Evolutionary conservation across 2,888 invertebrate species (phyloP), one percentile per base, ranked within the genome.

Genomic region (Pachliopta kotzebuea): DNA sequence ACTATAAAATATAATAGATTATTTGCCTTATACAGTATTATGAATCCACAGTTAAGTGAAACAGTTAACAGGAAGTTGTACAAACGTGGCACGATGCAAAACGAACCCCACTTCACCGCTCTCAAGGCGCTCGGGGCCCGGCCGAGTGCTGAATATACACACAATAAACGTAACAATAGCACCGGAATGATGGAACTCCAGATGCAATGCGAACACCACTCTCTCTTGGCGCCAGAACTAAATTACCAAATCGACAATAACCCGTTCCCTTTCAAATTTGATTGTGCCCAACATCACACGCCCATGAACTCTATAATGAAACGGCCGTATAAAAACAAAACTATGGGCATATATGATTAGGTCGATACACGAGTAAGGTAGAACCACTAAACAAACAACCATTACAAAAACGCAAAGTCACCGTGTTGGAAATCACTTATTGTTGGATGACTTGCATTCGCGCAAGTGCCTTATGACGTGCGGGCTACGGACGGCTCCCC

Each of bases 261-360:
- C 86, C 88, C 88, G 90, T 89, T 88, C 88, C 84, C 83, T 88
- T 87, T 90, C 85, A 87, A 89, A 90, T 90, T 90, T 88, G 89
- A 90, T 90, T 85, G 90, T 85, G 86, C 80, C 87, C 81, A 86
- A 88, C 88, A 88, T 88, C 86, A 87, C 86, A 89, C 89, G 90
- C 90, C 90, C 89, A 88, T 90, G 88, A 90, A 90, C 88, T 89
- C 88, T 86, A 88, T 90, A 90, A 90, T 90, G 88, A 89, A 89
- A 89, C 85, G 81, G 79, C 81, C 77, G 75, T 86, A 90, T 86
- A 90, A 90, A 90, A 90, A 91, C 89, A 90, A 90, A 91, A 90
- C 89, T 87, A 87, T 86, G 85, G 88, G 90, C 88, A 90, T 90
- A 90, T 88, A 90, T 89, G 90, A 91, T 90, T 90, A 90, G 90